Base-by-base conservation (phyloP, 1,140 invertebrate species). In the Dendrolimus kikuchii region DNA sequence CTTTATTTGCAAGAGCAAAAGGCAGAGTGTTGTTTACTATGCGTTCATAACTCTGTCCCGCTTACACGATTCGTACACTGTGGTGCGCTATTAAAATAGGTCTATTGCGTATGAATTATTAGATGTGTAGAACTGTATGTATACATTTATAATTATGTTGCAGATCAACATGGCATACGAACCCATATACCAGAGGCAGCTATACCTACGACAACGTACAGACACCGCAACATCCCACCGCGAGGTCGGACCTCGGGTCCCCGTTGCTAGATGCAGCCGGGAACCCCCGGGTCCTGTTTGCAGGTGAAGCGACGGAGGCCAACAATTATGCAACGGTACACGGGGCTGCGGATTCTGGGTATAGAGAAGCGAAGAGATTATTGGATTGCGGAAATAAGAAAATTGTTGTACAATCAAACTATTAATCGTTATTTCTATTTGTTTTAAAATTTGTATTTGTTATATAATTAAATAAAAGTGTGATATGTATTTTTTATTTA, bases 341-440 rank as follows among this genome's bases (percentile, higher is more conserved):
- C 76, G 94, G 94, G n/a, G 94, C 94, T 5, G 83, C 93, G 8
- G 91, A 93, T 78, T 89, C 89, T 42, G 94, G 94, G 0, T 91
- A 89, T 78, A 84, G 93, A 48, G 94, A 95, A 82, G 93, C 93
- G 8, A 87, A 92, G 53, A 82, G 89, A 60, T 9, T 77, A 5
- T 38, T 59, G 6, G 23, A 10, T 23, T 6, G 8, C 8, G n/a
- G 43, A 45, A 6, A 5, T n/a, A n/a, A 8, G n/a, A n/a, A n/a
- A 45, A 45, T 5, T 45, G 43, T 9, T 9, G 43, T 45, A 23
- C 23, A 23, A 3, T 23, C 23, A 23, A 23, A 23, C 1, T 23
- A 23, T 23, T 23, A 23, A 23, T 23, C 3, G 23, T 23, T 23
- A 23, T 23, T 1, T 23, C 23, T 23, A 23, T 23, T 23, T 2